A percentile compares a stretch with the other conserved stretches of the same genome.
These are phyloP conservation scores for Dynastes maya DNA, from an alignment of 2,888 invertebrate species.

Conservation along the genomic window DNA sequence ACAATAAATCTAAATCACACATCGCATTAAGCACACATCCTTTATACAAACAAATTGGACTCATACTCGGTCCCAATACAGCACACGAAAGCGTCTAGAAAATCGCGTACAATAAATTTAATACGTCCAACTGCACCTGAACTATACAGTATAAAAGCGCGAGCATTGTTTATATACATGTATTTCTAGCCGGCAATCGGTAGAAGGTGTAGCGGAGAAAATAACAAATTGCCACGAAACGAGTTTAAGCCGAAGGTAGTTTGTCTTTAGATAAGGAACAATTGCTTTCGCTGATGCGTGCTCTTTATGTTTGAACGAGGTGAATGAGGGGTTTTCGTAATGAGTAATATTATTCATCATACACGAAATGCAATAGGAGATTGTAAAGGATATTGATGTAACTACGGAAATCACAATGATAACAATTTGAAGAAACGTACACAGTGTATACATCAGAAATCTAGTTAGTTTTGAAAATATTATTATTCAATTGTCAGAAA, in stretches of 20 bases:
- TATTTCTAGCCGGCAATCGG: not conserved
- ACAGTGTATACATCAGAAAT: too few species aligned
- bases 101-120: not conserved
- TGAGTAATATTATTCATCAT: slow-evolving; percentile 9
- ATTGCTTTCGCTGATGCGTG: not conserved
- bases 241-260: not conserved
- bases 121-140: not conserved
- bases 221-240: not conserved
- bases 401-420: too few species aligned
- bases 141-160: not conserved
- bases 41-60: not conserved
- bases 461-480: too few species aligned
- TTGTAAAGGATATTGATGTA: not conserved
- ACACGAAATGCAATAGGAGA: not conserved
- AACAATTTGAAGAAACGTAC: too few species aligned
- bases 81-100: not conserved
- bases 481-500: too few species aligned
- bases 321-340: not conserved
- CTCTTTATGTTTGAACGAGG: not conserved
- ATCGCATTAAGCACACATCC: not conserved
- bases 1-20: slow-evolving; percentile 29
- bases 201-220: not conserved
- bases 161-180: not conserved
- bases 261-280: slow-evolving; percentile 12
- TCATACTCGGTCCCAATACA: not conserved